Evolutionary conservation across 1,140 invertebrate species (phyloP).

Genomic region (Heliconius eleuchia): DNA sequence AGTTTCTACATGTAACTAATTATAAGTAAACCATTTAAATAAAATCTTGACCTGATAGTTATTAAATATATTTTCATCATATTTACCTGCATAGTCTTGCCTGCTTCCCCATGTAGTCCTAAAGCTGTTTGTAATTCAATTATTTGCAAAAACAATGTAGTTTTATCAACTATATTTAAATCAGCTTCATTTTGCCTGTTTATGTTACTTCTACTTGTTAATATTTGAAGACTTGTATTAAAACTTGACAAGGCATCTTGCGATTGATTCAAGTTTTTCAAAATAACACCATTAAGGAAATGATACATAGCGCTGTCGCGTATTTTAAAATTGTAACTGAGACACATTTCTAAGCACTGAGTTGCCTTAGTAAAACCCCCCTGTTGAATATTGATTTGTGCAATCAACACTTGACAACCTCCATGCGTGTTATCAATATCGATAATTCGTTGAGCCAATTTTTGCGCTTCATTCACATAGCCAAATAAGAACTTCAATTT

Average conservation of each 20-base stretch:
- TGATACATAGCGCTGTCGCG: constrained; percentile 95
- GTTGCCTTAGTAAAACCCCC: constrained; percentile 89
- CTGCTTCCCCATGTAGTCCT: constrained; percentile 90
- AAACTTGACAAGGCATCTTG: constrained; percentile 90
- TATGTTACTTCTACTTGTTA: constrained; percentile 54
- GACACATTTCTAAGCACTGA: constrained; percentile 92
- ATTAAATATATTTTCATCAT: too few species aligned
- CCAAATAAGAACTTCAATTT: constrained; percentile 91
- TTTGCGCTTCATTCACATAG: constrained; percentile 85
- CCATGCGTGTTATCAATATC: constrained; percentile 90
- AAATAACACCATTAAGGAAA: constrained; percentile 91
- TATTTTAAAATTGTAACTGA: constrained; percentile 96
- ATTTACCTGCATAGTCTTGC: constrained; percentile 86
- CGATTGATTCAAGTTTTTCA: constrained; percentile 88
- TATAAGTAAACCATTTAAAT: too few species aligned
- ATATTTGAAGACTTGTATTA: constrained; percentile 68
- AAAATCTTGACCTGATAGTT: too few species aligned
- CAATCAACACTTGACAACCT: constrained; percentile 92
- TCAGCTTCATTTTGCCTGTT: constrained; percentile 70
- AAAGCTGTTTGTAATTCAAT: constrained; percentile 89
- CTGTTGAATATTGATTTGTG: constrained; percentile 90
- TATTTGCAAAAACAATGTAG: constrained; percentile 93
- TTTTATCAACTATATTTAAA: constrained; percentile 88
- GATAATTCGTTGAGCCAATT: constrained; percentile 87
- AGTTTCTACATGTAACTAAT: too few species aligned